Evolutionary conservation across 2,888 invertebrate genomes (phyloP), one percentile per base, ranked within the genome.

Genomic region (Euzophera pinguis): DNA sequence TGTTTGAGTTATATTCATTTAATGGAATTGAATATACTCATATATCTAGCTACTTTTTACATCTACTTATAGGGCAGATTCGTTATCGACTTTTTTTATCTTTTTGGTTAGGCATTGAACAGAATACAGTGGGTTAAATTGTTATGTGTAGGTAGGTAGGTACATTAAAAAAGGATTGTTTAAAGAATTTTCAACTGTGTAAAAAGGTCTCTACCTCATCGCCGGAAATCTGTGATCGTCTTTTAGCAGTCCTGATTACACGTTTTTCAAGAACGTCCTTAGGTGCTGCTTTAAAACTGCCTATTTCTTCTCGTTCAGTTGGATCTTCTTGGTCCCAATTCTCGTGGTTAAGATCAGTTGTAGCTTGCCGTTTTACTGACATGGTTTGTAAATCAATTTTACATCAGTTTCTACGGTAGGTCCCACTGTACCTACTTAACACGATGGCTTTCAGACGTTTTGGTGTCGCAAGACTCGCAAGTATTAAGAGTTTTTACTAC

Each of bases 261-360:
- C 98, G 92, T 65, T 92, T 92, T 69, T 95, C 93, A 16, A 98
- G 75, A 56, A 94, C 91, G 45, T 95, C 94, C 35, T 93, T 92
- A 0, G 92, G 57, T 12, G 93, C 93, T 64, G 84, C 78, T 63
- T 90, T 87, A 76, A 96, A 97, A 34, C 89, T 91, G 7, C 97
- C 97, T 61, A 93, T 92, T 65, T 96, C 94, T 73, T 96, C 96
- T 17, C 74, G 71, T 47, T 80, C 81, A 49, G 92, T 63, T 48
- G 93, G 93, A 1, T 95, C 95, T 52, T 96, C 96, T 55, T 93
- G 85, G 73, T 97, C 93, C 97, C 97, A 97, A 76, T 97, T 97
- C 9, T 95, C 94, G 68, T 95, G 95, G 81, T 95, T 96, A 59
- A 97, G 81, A 53, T 96, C 94, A 16, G 91, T 91, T 4, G 93